Base-by-base conservation (phyloP, 2,797 vertebrate species). In the Halcyon smyrnensis region DNA sequence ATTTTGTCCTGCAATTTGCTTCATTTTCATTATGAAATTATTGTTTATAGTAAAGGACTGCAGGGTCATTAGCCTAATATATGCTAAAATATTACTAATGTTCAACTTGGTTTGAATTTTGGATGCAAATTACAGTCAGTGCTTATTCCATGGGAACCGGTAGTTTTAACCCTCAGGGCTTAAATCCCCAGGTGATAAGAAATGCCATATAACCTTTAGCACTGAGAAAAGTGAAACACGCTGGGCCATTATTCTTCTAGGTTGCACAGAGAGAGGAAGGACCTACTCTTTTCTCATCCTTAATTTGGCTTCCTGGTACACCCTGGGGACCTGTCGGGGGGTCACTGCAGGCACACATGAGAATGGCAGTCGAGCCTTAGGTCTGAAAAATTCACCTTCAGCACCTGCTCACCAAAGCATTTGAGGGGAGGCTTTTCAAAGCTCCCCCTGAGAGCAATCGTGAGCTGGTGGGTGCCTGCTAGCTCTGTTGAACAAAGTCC, bases 101-200 rank as follows among this genome's bases (percentile, higher is more conserved):
- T 79, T 85, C 79, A 57, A 25, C 56, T 93, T 62, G 7, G 6
- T 78, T 90, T 85, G 68, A 65, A 43, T 75, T 92, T 71, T 54
- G 30, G 12, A 87, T 89, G 87, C 39, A 91, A 86, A 93, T 94
- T 74, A 64, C 45, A 74, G 59, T 45, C 63, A 34, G 50, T 0
- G 3, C 5, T 77, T 77, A 60, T 41, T 85, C 76, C 53, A 41
- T 90, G 73, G 73, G 89, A 94, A 91, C 27, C 0, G 0, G 3
- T 59, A 15, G 24, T 56, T 37, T 43, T 54, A 65, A 43, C 62
- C 73, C 45, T 69, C 36, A 14, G 85, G n/a, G 17, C 64, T 79
- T 75, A 73, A 96, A 86, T 78, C 51, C 45, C 36, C 46, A 27
- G 63, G 25, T 93, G 84, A 90, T 81, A 77, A 86, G 79, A 83